phyloP scores from a whole-genome alignment of 2,113 vertebrate genomes.

The Cepphus grylle region DNA sequence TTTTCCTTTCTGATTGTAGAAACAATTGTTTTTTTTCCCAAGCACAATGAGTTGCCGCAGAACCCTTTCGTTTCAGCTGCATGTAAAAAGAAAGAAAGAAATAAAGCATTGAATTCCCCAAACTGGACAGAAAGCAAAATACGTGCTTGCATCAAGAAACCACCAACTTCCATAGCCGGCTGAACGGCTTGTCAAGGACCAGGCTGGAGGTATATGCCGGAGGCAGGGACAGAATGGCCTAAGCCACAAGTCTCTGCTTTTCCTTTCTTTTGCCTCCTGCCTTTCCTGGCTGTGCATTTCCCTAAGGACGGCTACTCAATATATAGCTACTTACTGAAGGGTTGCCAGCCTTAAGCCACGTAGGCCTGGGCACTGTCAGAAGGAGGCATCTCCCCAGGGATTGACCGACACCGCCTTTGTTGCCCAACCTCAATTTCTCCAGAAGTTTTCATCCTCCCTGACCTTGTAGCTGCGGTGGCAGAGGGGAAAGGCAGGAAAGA shows the following conservation, averaged over 20 bases:
- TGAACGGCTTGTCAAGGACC: neutral
- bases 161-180: neutral
- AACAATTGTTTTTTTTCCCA: neutral
- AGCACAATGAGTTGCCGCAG: neutral
- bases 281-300: neutral
- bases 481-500: neutral
- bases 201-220: neutral
- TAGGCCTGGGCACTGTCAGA: neutral
- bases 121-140: neutral
- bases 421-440: neutral
- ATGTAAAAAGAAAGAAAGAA: neutral
- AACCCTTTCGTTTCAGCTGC: neutral
- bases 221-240: neutral
- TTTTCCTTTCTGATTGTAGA: neutral
- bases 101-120: fast-evolving
- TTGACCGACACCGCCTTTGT: neutral
- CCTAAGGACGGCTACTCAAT: neutral
- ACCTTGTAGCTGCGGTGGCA: neutral
- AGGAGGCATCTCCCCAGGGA: neutral
- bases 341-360: neutral
- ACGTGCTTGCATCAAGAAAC: neutral
- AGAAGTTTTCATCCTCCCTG: neutral
- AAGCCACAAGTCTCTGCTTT: neutral
- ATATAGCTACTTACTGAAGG: neutral
- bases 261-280: neutral